Base-by-base conservation (phyloP, 2,888 invertebrate species). In the Yponomeuta evonymella region DNA sequence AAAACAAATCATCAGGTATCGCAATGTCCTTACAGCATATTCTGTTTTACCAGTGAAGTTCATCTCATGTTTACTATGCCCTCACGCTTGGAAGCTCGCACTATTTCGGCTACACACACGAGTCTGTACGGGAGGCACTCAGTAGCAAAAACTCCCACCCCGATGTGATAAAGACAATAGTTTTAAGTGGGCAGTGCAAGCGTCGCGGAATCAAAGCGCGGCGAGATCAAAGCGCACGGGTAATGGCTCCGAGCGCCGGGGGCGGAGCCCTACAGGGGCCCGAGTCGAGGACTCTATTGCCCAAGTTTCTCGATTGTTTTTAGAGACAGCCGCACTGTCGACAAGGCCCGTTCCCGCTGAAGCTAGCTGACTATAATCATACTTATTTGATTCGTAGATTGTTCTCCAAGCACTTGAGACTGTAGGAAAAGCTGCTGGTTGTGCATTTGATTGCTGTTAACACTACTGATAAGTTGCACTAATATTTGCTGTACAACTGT, bases 171-270 rank as follows among this genome's bases (percentile, higher is more conserved):
- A 72, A 74, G 73, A 83, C 83, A 82, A 84, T 85, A 85, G 86
- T 83, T 83, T 78, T 78, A 84, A 88, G 89, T 86, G 87, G 87
- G 79, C 85, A 84, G 86, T 85, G 83, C 86, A 85, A 85, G 83
- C 85, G 84, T 83, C 77, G 65, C 51, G 82, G 85, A 83, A 87
- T 88, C 88, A 89, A 86, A 86, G 86, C 75, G 84, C 84, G 85
- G 84, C 79, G 78, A 85, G 81, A 88, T 90, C 90, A 90, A 90
- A 90, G 89, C 30, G 65, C 33, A 81, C 78, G 77, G 77, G 79
- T 89, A 88, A 90, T 89, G 87, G 88, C 85, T 88, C 88, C 88
- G 86, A 86, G 88, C 15, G 51, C 12, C 51, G 51, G 51, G 51
- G 51, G 51, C 15, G 51, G 15, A 58, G 51, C 51, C 82, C 30